These are phyloP conservation scores for Sarcophaga caerulescens DNA, from an alignment of 2,888 invertebrate genomes.

Conservation along the genomic window DNA sequence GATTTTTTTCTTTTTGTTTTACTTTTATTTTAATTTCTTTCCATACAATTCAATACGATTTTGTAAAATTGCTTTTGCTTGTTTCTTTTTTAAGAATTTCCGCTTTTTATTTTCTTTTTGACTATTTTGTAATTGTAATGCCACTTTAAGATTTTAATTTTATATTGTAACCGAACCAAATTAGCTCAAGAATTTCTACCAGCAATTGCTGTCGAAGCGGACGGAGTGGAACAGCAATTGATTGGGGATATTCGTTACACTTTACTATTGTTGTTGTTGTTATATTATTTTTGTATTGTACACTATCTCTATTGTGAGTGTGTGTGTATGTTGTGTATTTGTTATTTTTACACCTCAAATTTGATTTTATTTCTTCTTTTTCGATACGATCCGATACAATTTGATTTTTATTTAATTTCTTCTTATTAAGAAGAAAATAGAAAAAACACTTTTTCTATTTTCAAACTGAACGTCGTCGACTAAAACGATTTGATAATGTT, in stretches of 20 bases:
- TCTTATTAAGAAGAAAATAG: too few species aligned
- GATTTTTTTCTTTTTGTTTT: conserved; percentile 36
- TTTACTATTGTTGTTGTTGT: conserved; percentile 37
- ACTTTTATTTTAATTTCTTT: conserved; percentile 43
- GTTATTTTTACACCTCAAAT: conserved; percentile 60
- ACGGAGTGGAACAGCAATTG: conserved; percentile 47
- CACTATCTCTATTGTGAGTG: conserved; percentile 6
- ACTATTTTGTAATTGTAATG: conserved; percentile 52
- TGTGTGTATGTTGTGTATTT: background rate
- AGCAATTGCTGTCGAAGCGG: conserved; percentile 61
- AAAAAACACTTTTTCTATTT: conserved; percentile 56
- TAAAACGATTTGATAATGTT: conserved; percentile 1
- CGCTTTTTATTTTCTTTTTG: conserved; percentile 48
- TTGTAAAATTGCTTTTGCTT: conserved; percentile 16
- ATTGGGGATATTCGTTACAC: conserved; percentile 59
- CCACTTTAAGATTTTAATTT: conserved; percentile 61
- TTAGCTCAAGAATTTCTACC: conserved; percentile 69
- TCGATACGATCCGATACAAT: background rate
- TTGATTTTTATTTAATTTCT: conserved; percentile 54
- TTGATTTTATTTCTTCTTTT: conserved; percentile 44
- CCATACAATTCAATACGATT: conserved; percentile 30
- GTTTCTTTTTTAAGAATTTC: conserved; percentile 58
- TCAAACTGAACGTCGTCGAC: conserved; percentile 38
- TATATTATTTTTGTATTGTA: conserved; percentile 27
- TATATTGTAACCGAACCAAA: conserved; percentile 53